phyloP scores from a whole-genome alignment of 1,140 invertebrate species.

The Archegozetes longisetosus region DNA sequence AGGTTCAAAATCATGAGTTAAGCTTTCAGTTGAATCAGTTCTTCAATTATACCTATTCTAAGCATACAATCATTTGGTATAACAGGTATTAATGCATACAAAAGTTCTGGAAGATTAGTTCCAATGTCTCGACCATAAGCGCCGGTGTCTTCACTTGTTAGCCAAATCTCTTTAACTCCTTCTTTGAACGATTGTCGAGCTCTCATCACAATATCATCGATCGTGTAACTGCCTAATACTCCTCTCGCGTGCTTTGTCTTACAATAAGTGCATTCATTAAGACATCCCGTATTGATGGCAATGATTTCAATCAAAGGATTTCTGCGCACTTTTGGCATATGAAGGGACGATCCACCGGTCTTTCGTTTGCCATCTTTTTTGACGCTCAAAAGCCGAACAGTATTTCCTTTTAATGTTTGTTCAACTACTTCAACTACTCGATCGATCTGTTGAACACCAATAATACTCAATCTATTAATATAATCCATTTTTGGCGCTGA shows the following conservation, averaged over 20 bases:
- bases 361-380: constrained; percentile 62
- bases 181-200: constrained; percentile 62
- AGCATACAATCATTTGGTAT: constrained; percentile 70
- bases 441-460: constrained; percentile 96
- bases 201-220: constrained; percentile 38
- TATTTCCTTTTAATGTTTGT: constrained; percentile 84
- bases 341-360: constrained; percentile 63
- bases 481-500: constrained; percentile 34
- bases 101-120: constrained; percentile 62
- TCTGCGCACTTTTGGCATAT: constrained; percentile 79
- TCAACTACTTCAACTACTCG: constrained; percentile 96
- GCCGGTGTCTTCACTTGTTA: constrained; percentile 95
- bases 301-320: constrained; percentile 97
- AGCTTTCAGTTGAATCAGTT: too few species aligned
- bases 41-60: constrained; percentile 46
- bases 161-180: constrained; percentile 92
- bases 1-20: too few species aligned
- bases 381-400: constrained; percentile 56
- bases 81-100: constrained; percentile 70
- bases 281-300: constrained; percentile 84
- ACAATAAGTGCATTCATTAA: constrained; percentile 97
- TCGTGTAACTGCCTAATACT: constrained; percentile 79
- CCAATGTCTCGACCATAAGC: constrained; percentile 92
- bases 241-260: constrained; percentile 96
- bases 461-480: constrained; percentile 65